These are phyloP conservation scores for Centruroides sculpturatus DNA, from an alignment of 1,140 invertebrate genomes.

Conservation along the genomic window DNA sequence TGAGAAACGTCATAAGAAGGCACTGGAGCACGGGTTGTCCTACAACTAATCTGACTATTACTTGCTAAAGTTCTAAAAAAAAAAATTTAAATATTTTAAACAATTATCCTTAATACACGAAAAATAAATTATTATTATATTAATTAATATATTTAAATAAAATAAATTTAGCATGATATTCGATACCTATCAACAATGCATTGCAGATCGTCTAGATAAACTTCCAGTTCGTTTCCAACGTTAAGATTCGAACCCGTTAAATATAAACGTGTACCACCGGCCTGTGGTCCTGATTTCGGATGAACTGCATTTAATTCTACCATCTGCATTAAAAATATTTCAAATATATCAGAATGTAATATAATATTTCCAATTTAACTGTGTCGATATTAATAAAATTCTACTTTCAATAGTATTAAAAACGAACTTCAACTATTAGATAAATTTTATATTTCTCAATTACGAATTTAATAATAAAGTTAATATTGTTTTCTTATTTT, in stretches of 20 bases:
- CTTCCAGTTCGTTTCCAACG: constrained; percentile 76
- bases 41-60: constrained; percentile 68
- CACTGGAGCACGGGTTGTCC: constrained; percentile 52
- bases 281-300: constrained; percentile 75
- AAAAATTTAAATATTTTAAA: no score
- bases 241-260: constrained; percentile 83
- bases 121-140: neutral
- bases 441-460: no score
- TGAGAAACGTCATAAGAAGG: constrained; percentile 25
- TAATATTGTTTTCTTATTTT: no score
- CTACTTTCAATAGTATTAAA: no score
- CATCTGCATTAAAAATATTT: constrained; percentile 33
- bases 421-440: no score
- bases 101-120: neutral
- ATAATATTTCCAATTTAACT: no score
- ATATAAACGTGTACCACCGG: constrained; percentile 82
- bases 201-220: constrained; percentile 72
- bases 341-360: no score
- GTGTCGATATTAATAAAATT: no score
- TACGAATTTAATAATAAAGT: no score
- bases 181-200: constrained; percentile 69
- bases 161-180: neutral
- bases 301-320: constrained; percentile 61
- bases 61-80: constrained; percentile 40
- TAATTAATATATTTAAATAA: neutral